phyloP scores from a whole-genome alignment of 2,797 vertebrate genomes.

The Coregonus ussuriensis region DNA sequence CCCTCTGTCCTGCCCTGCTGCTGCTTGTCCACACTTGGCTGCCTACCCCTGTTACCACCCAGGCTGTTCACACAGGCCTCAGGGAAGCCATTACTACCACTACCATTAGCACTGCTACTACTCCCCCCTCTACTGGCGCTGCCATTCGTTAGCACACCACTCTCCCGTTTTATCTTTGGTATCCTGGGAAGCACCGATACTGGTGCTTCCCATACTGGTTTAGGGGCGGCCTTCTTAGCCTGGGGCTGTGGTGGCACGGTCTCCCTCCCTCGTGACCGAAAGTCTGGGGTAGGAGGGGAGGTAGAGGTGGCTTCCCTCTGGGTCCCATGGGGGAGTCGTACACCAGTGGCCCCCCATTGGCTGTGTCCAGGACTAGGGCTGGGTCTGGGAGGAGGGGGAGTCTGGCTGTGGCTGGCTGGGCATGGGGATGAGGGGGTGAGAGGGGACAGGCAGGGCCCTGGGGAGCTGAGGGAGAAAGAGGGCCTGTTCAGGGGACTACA shows the following conservation, averaged over 20 bases:
- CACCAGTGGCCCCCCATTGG: conserved; percentile 33
- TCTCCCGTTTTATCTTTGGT: conserved; percentile 90
- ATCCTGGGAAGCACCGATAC: conserved; percentile 91
- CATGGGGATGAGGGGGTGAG: conserved; percentile 27
- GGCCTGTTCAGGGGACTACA: too few species aligned
- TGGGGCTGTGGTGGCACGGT: conserved; percentile 36
- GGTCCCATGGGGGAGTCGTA: conserved; percentile 20
- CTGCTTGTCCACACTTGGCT: conserved; percentile 67
- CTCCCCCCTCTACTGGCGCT: conserved; percentile 26
- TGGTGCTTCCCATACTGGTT: conserved; percentile 80
- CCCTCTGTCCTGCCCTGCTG: conserved; percentile 64
- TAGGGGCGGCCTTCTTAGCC: conserved; percentile 66
- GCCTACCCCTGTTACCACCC: conserved; percentile 80
- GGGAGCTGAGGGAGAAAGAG: too few species aligned
- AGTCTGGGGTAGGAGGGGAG: conserved; percentile 26
- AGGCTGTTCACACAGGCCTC: conserved; percentile 81
- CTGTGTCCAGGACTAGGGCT: conserved; percentile 5
- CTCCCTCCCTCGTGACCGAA: conserved; percentile 50
- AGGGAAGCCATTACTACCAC: conserved; percentile 65
- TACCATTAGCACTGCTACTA: conserved; percentile 33
- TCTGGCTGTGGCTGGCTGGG: conserved; percentile 12
- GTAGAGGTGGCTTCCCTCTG: conserved; percentile 17
- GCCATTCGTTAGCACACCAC: conserved; percentile 29
- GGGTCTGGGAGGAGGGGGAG: conserved; percentile 40
- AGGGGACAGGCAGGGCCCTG: conserved; percentile 21